Evolutionary conservation across 2,797 vertebrate genomes (phyloP).

Genomic region (Nasua narica): DNA sequence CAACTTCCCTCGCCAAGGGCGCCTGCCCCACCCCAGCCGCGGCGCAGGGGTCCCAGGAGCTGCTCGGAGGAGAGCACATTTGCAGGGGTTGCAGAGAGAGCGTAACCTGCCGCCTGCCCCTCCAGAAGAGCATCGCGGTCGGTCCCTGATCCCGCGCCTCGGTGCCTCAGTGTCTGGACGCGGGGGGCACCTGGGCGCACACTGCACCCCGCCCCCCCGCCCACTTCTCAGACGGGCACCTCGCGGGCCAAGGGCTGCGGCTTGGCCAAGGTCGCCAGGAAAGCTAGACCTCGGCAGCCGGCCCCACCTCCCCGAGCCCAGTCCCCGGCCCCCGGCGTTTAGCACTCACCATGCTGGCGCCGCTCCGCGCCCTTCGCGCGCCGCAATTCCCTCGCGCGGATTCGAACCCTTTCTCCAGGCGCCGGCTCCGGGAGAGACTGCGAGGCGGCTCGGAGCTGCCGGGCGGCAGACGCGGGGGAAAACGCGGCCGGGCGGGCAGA

Average conservation of each 20-base stretch:
- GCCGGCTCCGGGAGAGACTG: not conserved
- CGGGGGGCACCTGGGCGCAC: not conserved
- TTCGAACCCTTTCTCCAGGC: conserved; percentile 26
- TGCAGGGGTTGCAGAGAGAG: not conserved
- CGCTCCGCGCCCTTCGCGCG: not conserved
- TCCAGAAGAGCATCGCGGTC: not conserved
- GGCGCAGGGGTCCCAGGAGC: not conserved
- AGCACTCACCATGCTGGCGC: conserved; percentile 72
- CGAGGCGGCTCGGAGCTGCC: not conserved
- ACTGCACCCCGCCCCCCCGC: not conserved
- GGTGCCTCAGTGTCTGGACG: not conserved
- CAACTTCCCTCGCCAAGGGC: not conserved
- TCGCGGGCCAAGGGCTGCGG: not conserved
- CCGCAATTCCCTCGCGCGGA: not conserved
- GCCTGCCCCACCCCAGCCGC: not conserved
- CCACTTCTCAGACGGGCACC: not conserved
- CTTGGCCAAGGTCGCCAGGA: conserved; percentile 11
- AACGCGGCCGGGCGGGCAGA: conserved; percentile 54
- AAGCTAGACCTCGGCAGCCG: not conserved
- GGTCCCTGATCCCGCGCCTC: not conserved
- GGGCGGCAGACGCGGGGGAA: conserved; percentile 1
- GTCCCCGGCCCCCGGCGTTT: not conserved
- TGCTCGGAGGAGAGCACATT: not conserved
- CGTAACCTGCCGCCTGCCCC: not conserved
- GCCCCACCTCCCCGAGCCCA: not conserved